Evolutionary conservation across 2,888 invertebrate species (phyloP).

Genomic region (Agrotis ipsilon): DNA sequence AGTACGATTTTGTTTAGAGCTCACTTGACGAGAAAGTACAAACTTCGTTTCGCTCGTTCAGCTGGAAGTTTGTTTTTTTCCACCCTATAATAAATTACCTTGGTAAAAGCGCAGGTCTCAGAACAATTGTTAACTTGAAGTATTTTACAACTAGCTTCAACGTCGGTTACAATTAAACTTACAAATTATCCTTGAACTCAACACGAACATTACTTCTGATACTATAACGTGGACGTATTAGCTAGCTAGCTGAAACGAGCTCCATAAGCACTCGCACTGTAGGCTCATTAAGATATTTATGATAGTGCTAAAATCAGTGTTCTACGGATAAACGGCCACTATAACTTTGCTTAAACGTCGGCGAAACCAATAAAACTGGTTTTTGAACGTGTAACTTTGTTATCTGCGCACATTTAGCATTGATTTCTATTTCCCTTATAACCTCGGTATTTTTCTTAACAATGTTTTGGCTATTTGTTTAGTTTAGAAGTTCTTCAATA

Average conservation of each 20-base stretch:
- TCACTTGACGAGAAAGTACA: conserved; percentile 23
- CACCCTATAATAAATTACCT: neutral
- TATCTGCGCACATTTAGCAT: conserved; percentile 24
- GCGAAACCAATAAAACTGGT: conserved; percentile 36
- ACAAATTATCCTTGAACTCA: conserved; percentile 2
- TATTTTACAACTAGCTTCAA: neutral
- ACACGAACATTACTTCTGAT: conserved; percentile 17
- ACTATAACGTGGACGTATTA: conserved; percentile 14
- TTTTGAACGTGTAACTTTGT: conserved; percentile 32
- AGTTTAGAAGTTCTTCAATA: neutral
- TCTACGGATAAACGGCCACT: conserved; percentile 38
- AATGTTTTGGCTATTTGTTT: neutral
- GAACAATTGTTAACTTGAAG: conserved; percentile 15
- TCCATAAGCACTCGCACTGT: conserved; percentile 48
- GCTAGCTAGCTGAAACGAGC: conserved; percentile 36
- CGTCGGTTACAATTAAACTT: conserved; percentile 22
- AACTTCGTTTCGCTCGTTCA: conserved; percentile 3
- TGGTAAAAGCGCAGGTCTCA: conserved; percentile 13
- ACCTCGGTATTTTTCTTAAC: conserved; percentile 2
- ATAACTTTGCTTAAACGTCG: conserved; percentile 53
- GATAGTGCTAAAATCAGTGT: conserved; percentile 58
- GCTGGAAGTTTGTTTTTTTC: conserved; percentile 7
- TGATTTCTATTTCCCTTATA: conserved; percentile 19
- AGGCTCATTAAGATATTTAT: conserved; percentile 67
- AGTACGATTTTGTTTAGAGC: conserved; percentile 23